Evolutionary conservation across 2,113 vertebrate species (phyloP).

Genomic region (Cryptotis parvus): DNA sequence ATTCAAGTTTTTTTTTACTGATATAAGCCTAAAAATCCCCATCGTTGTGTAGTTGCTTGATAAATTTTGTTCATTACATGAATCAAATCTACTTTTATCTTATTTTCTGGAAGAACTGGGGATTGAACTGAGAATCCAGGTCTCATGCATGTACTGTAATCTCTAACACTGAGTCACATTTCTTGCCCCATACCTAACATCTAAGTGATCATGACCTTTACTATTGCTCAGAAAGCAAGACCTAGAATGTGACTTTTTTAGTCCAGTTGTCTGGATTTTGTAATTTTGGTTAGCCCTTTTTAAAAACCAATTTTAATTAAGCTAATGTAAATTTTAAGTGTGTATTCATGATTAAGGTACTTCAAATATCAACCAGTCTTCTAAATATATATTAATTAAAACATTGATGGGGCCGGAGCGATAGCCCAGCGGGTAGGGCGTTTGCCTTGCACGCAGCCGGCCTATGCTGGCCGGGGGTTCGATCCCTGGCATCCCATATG

Average conservation of each 20-base stretch:
- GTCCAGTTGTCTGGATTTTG: not conserved
- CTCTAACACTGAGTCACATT: not conserved
- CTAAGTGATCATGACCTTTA: not conserved
- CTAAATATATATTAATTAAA: conserved; percentile 7
- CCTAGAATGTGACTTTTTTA: not conserved
- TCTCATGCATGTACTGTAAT: too few relatives aligned
- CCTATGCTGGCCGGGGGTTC: too few relatives aligned
- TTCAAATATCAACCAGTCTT: conserved; percentile 22
- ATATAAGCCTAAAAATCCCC: not conserved
- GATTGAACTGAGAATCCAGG: too few relatives aligned
- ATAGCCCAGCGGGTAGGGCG: too few relatives aligned
- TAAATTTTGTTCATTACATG: conserved; percentile 16
- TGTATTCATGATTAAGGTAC: not conserved
- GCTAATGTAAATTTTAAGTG: not conserved
- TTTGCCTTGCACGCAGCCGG: too few relatives aligned
- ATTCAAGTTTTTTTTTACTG: not conserved
- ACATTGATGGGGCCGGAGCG: too few relatives aligned
- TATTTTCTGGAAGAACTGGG: not conserved
- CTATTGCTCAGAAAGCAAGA: not conserved
- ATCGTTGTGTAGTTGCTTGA: not conserved
- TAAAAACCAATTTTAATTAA: conserved; percentile 27
- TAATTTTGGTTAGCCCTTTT: conserved; percentile 20
- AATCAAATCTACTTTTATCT: conserved; percentile 21
- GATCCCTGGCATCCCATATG: too few relatives aligned
- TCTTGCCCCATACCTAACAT: too few relatives aligned